These are phyloP conservation scores for Melanostoma mellinum DNA, from an alignment of 2,888 invertebrate species.

Conservation along the genomic window DNA sequence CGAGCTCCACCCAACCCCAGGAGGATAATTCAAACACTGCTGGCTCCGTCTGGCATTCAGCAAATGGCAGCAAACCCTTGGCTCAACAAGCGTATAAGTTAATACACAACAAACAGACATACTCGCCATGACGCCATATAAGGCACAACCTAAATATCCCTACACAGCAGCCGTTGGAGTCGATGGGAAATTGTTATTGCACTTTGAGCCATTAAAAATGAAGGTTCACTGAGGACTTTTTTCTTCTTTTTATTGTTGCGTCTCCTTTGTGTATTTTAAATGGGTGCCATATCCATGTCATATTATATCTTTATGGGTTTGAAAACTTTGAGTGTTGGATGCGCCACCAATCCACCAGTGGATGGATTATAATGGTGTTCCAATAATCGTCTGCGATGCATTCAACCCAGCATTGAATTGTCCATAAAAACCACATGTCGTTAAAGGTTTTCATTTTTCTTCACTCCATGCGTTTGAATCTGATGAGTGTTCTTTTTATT, in stretches of 20 bases:
- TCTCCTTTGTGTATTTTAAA: conserved; percentile 9
- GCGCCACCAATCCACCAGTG: conserved; percentile 6
- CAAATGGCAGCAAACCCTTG: background rate
- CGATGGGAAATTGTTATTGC: conserved; percentile 48
- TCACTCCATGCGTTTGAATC: background rate
- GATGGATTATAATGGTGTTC: conserved; percentile 48
- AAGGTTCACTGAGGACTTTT: conserved; percentile 19
- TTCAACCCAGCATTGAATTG: conserved; percentile 45
- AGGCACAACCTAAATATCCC: conserved; percentile 22
- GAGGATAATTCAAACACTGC: conserved; percentile 7
- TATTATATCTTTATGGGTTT: conserved; percentile 24
- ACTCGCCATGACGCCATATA: background rate
- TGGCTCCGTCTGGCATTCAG: conserved; percentile 9
- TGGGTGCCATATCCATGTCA: conserved; percentile 34
- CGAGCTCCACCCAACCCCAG: background rate
- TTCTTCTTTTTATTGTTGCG: background rate
- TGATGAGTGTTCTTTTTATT: too few species aligned
- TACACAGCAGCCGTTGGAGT: conserved; percentile 5
- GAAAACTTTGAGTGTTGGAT: conserved; percentile 6
- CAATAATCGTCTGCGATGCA: conserved; percentile 59
- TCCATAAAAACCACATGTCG: conserved; percentile 65
- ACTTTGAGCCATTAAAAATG: conserved; percentile 53
- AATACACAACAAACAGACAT: background rate
- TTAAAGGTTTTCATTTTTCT: conserved; percentile 32
- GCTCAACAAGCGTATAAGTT: conserved; percentile 7